A percentile compares a stretch with the other conserved stretches of the same genome.
Evolutionary conservation across 2,113 vertebrate genomes (phyloP).

Genomic region (Apteryx mantelli): DNA sequence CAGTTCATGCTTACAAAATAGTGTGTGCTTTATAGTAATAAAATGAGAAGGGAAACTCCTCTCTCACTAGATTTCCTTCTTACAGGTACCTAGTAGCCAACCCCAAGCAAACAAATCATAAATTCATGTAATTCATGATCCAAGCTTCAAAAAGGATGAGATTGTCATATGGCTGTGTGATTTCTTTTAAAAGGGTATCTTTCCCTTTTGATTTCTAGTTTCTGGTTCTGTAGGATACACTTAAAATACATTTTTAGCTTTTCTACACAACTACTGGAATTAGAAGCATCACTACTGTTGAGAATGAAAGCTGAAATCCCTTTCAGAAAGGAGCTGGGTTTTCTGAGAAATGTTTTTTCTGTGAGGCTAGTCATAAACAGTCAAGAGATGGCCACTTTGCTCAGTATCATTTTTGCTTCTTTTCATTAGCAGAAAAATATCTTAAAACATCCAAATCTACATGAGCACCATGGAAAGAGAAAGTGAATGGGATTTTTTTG

Average conservation of each 20-base stretch:
- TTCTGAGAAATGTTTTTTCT: not conserved
- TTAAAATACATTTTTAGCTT: not conserved
- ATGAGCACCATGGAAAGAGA: not conserved
- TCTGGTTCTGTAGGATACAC: not conserved
- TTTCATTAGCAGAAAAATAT: not conserved
- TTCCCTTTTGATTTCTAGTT: not conserved
- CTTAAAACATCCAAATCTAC: not conserved
- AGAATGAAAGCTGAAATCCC: not conserved
- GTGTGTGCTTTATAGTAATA: not conserved
- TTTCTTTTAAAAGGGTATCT: not conserved
- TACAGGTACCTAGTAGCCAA: not conserved
- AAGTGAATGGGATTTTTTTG: not conserved
- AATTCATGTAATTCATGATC: not conserved
- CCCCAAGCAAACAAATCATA: not conserved
- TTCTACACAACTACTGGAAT: not conserved
- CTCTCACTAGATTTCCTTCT: not conserved
- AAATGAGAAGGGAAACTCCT: not conserved
- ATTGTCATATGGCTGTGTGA: not conserved
- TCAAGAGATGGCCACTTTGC: not conserved
- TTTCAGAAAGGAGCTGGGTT: not conserved
- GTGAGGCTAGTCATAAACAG: fast-evolving
- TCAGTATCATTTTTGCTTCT: not conserved
- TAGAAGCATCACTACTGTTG: not conserved
- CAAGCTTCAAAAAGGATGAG: not conserved
- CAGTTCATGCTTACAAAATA: not conserved